These are phyloP conservation scores for Pseudopleuronectes americanus DNA, from an alignment of 2,797 vertebrate genomes.

Conservation along the genomic window DNA sequence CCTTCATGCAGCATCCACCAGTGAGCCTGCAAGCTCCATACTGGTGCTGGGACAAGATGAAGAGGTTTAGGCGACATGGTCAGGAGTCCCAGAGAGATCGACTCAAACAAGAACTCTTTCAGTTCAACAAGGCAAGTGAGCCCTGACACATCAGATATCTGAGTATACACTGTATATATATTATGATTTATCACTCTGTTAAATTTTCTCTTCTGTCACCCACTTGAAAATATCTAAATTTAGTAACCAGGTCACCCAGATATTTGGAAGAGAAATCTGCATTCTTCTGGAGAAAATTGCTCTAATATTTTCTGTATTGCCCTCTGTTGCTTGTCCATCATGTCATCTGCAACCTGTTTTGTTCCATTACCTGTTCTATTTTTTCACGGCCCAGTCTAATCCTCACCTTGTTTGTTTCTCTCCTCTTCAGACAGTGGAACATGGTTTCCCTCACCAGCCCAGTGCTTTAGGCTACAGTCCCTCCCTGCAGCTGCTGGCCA, in stretches of 20 bases:
- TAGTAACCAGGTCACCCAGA: too few relatives aligned
- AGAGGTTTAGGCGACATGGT: constrained; percentile 93
- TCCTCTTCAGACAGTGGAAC: constrained; percentile 91
- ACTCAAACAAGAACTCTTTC: constrained; percentile 94
- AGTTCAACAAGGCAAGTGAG: constrained; percentile 92
- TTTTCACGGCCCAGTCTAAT: constrained; percentile 22
- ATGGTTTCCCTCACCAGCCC: constrained; percentile 98
- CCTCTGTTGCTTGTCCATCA: neutral
- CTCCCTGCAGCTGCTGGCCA: constrained; percentile 90
- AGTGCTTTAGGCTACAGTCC: constrained; percentile 94
- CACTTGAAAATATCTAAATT: too few relatives aligned
- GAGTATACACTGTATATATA: too few relatives aligned
- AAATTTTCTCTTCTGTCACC: too few relatives aligned
- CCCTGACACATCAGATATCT: neutral
- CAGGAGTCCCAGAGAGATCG: constrained; percentile 92
- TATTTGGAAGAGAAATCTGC: too few relatives aligned
- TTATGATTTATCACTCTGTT: too few relatives aligned
- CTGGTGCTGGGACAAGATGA: constrained; percentile 86
- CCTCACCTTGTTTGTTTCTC: constrained; percentile 15
- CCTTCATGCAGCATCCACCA: constrained; percentile 43
- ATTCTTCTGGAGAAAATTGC: too few relatives aligned
- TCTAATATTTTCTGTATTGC: neutral
- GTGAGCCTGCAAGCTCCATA: constrained; percentile 62
- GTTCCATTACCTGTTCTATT: constrained; percentile 5
- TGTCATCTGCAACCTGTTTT: constrained; percentile 1